Percentiles rank a stretch among this genome's conserved stretches.
These are phyloP conservation scores for Platerodrilus igneus DNA, from an alignment of 2,888 invertebrate genomes.

Conservation along the genomic window DNA sequence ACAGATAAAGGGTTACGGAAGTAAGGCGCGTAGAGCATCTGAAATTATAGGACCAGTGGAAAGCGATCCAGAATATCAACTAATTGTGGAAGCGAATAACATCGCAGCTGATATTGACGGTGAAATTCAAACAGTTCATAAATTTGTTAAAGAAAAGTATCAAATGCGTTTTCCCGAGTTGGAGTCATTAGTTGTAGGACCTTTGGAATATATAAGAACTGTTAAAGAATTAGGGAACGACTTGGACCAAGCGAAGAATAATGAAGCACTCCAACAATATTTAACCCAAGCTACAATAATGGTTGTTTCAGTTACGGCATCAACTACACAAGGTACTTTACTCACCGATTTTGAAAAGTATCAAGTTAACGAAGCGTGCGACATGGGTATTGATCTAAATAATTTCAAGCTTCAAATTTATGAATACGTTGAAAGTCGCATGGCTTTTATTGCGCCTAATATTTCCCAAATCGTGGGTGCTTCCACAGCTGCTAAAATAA, in stretches of 20 bases:
- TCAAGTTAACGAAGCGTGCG: conserved; percentile 88
- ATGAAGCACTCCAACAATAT: conserved; percentile 87
- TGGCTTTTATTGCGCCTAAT: conserved; percentile 99
- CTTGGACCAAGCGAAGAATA: conserved; percentile 91
- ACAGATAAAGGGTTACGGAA: conserved; percentile 70
- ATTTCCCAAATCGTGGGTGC: conserved; percentile 92
- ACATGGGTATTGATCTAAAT: conserved; percentile 90
- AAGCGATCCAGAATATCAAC: conserved; percentile 92
- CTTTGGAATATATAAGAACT: conserved; percentile 88
- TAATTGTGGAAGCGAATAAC: conserved; percentile 96
- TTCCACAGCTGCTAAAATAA: conserved; percentile 90
- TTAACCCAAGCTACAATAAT: conserved; percentile 98
- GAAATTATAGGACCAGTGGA: conserved; percentile 90
- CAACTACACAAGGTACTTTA: conserved; percentile 92
- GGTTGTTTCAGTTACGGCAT: conserved; percentile 99
- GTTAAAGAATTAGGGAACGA: conserved; percentile 95
- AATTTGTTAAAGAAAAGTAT: conserved; percentile 94
- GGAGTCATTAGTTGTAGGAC: conserved; percentile 90
- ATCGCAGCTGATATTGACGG: conserved; percentile 95
- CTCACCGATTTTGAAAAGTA: conserved; percentile 75
- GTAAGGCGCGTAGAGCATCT: conserved; percentile 61
- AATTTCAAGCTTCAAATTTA: conserved; percentile 86
- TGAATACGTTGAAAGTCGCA: conserved; percentile 96
- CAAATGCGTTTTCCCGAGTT: conserved; percentile 97
- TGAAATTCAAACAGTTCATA: conserved; percentile 91